A percentile compares a stretch with the other conserved stretches of the same genome.
These are phyloP conservation scores for Tetrapedia diversipes DNA, from an alignment of 2,888 invertebrate species.

Conservation along the genomic window DNA sequence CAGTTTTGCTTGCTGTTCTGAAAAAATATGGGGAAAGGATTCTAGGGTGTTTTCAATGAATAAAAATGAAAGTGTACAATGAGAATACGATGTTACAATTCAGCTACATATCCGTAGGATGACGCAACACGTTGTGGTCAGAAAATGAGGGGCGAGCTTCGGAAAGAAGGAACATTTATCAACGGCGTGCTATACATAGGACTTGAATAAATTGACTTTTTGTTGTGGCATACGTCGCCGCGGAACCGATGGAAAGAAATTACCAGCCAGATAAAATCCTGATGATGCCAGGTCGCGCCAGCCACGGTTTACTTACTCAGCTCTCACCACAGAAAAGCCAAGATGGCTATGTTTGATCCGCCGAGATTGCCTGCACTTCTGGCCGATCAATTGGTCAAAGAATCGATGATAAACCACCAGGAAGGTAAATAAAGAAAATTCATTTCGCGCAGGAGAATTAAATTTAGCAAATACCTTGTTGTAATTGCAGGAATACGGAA, in stretches of 20 bases:
- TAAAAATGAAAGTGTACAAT: not conserved
- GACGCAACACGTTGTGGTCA: constrained; percentile 33
- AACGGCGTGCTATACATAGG: not conserved
- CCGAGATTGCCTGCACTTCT: constrained; percentile 47
- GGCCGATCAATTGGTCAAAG: constrained; percentile 48
- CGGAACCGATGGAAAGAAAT: constrained; percentile 61
- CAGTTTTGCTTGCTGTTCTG: not conserved
- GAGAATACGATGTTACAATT: not conserved
- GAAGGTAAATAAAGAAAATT: constrained; percentile 20
- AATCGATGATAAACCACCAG: constrained; percentile 41
- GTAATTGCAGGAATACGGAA: constrained; percentile 10
- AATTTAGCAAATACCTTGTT: constrained; percentile 4
- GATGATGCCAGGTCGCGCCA: constrained; percentile 65
- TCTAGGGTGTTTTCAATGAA: not conserved
- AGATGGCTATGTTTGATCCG: constrained; percentile 48
- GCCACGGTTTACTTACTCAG: constrained; percentile 63
- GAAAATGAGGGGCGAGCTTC: constrained; percentile 18
- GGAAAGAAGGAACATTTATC: constrained; percentile 41
- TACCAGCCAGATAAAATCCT: constrained; percentile 65
- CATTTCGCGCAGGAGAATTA: constrained; percentile 7
- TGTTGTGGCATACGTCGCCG: constrained; percentile 26
- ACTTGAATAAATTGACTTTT: constrained; percentile 57
- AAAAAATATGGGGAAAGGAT: too few species aligned
- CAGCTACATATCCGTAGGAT: not conserved
- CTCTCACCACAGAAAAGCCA: constrained; percentile 33